These are phyloP conservation scores for Steinernema carpocapsae DNA, from an alignment of 2,888 invertebrate species.

Conservation along the genomic window DNA sequence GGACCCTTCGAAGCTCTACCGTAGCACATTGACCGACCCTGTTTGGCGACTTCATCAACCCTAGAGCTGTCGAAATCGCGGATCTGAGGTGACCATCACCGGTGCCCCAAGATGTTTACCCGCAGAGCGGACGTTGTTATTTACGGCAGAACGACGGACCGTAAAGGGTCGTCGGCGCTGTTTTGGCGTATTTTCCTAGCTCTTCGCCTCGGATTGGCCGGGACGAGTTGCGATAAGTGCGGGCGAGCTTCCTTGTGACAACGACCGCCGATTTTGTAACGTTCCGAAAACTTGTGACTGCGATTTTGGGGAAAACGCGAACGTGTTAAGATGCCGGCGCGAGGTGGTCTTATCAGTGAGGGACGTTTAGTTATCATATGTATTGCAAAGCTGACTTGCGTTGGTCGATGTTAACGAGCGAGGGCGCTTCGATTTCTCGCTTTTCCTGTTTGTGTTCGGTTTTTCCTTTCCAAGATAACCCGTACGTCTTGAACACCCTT, in stretches of 20 bases:
- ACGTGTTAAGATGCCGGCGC: slow-evolving; percentile 4
- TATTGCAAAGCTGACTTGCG: slow-evolving; percentile 21
- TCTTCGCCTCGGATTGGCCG: no score
- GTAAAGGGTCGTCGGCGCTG: no score
- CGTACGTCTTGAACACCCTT: neutral
- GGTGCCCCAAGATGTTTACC: no score
- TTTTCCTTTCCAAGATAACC: neutral
- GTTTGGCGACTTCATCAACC: no score
- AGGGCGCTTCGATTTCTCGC: neutral
- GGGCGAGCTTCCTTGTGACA: neutral
- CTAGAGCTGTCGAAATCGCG: no score
- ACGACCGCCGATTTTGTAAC: slow-evolving; percentile 19
- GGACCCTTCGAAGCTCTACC: no score
- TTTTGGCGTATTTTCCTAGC: no score
- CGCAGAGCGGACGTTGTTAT: no score
- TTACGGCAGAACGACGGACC: no score
- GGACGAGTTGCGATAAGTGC: neutral
- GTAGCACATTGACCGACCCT: no score
- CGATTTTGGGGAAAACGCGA: neutral
- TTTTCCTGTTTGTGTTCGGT: neutral
- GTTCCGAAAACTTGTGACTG: slow-evolving; percentile 9
- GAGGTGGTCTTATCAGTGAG: slow-evolving; percentile 20
- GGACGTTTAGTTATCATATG: slow-evolving; percentile 32
- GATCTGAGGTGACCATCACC: no score
- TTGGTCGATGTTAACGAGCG: slow-evolving; percentile 4